Evolutionary conservation across 2,797 vertebrate species (phyloP), one percentile per base, ranked within the genome.

Genomic region (Tamandua tetradactyla): DNA sequence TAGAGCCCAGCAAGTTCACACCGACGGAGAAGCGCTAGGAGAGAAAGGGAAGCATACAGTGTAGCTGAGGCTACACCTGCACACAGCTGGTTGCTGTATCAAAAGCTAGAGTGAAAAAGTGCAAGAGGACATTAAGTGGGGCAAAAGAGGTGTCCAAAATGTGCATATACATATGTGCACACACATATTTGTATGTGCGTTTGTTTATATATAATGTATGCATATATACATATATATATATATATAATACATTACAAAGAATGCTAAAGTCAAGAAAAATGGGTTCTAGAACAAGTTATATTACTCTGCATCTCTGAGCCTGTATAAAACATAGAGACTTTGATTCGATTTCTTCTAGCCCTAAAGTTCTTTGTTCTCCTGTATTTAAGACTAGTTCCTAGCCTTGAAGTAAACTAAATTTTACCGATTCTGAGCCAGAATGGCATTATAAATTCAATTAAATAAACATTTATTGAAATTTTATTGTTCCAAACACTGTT

Each of bases 401-500:
- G n/a, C 32, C 85, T 40, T 9, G 17, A 75, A 22, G 55, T 44
- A 81, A 92, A 89, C 30, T 47, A 76, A 81, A 62, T 55, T 64
- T 57, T 76, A 76, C 23, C 64, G 75, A 78, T 32, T 94, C 27
- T 57, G 83, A 68, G 37, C 59, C 72, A 93, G 59, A 93, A 85
- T n/a, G 78, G 44, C 35, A 68, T 7, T 42, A 83, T 22, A 88
- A 57, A 71, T 75, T 85, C 91, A 81, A 81, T 42, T 84, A 93
- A 81, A 87, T 10, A 66, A 81, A 62, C 52, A 89, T 68, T 76
- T 91, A 85, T 18, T 42, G 23, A 85, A 81, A 84, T 7, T 2
- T 66, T n/a, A 74, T 18, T 71, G n/a, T 49, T 64, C 37, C 10
- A 81, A 40, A 35, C 12, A 76, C 72, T 68, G 18, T 57, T 82